Base-by-base conservation (phyloP, 1,140 invertebrate genomes). In the Lucilia sericata region DNA sequence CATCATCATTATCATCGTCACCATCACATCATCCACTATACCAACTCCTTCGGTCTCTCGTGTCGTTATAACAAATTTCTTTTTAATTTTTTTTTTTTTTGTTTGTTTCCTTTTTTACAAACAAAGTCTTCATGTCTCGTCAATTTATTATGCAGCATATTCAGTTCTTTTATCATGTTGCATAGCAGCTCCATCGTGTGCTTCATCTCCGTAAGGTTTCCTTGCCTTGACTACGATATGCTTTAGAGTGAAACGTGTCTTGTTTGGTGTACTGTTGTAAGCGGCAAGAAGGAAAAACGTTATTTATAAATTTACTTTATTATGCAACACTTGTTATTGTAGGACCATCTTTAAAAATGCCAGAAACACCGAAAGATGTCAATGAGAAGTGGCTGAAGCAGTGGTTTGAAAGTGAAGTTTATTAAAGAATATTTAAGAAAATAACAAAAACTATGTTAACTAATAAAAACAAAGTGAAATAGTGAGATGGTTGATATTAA, bases 241-340 rank as follows among this genome's bases (percentile, higher is more conserved):
- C 5, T 70, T 21, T 25, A 21, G 65, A 21, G 17, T 14, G 51
- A 70, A 70, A 70, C 65, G 65, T 70, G 65, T 70, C 21, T 47
- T 19, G 9, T 78, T 19, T 34, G 25, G 5, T 74, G 19, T 21
- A 4, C 17, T 34, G 25, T 17, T 42, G 74, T 4, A 19, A 47
- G 34, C 14, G 13, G 21, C 36, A 47, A 78, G 17, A n/a, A 47
- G n/a, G 4, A n/a, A 47, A 78, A 47, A 78, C n/a, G n/a, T 47
- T 78, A 47, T 78, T 78, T 78, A 47, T 78, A 42, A 78, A 78
- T 78, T 78, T 34, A 5, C n/a, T 47, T 78, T 78, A 78, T 78
- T 78, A 78, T 78, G 75, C 75, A 47, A 78, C 75, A 47, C 75
- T 78, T 78, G 75, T 25, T 70, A 70, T 70, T 70, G 65, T 70